Evolutionary conservation across 1,140 invertebrate species (phyloP).

Genomic region (Sogatella furcifera): DNA sequence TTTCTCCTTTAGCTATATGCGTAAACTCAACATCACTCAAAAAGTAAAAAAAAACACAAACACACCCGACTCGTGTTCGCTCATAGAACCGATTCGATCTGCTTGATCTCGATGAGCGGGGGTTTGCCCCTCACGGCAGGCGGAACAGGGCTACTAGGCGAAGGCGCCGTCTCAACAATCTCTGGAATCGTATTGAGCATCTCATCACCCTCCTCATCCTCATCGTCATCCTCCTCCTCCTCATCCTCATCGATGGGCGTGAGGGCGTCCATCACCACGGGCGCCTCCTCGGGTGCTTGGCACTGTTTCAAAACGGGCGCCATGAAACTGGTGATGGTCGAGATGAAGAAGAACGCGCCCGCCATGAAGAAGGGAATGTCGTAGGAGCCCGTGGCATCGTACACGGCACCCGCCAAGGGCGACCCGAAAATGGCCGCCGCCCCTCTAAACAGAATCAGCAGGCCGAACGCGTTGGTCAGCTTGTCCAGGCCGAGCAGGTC

Average conservation of each 20-base stretch:
- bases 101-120: constrained; percentile 42
- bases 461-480: constrained; percentile 90
- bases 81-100: constrained; percentile 52
- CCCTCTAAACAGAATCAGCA: constrained; percentile 88
- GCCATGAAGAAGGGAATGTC: constrained; percentile 85
- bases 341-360: constrained; percentile 72
- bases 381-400: constrained; percentile 74
- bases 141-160: constrained; percentile 32
- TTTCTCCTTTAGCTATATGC: no score
- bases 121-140: constrained; percentile 14
- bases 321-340: constrained; percentile 73
- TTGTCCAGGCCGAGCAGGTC: constrained; percentile 89
- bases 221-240: constrained; percentile 57
- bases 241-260: constrained; percentile 69
- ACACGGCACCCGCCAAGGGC: constrained; percentile 71
- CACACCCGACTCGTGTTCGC: background rate
- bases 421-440: constrained; percentile 77
- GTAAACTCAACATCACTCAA: no score
- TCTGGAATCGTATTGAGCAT: constrained; percentile 39
- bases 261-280: constrained; percentile 52
- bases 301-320: constrained; percentile 54
- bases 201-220: constrained; percentile 50
- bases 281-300: constrained; percentile 32
- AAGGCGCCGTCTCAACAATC: constrained; percentile 51
- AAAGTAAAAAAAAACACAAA: no score